Base-by-base conservation (phyloP, 2,888 invertebrate genomes). In the Spatulosminthurus flaviceps region DNA sequence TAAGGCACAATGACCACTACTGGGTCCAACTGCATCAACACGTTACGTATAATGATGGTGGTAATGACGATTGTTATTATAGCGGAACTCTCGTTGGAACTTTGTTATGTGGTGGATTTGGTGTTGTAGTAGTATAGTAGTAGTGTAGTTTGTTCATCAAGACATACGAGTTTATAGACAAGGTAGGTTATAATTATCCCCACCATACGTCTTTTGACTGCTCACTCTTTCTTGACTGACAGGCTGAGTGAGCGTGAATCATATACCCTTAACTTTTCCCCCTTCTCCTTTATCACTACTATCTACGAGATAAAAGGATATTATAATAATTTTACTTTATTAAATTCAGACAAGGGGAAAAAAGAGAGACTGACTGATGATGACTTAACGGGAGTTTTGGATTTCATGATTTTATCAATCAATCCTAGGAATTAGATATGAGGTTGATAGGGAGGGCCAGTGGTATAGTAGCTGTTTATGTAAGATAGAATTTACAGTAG, bases 1-100 rank as follows among this genome's bases (percentile, higher is more conserved):
- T 5, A 51, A 51, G 51, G 51, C 51, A 51, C 51, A 51, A 51
- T 51, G 51, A 51, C 51, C 51, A n/a, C 51, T n/a, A n/a, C n/a
- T 19, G 51, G 1, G 51, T n/a, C n/a, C 51, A 51, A 13, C 5
- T 13, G n/a, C 51, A 51, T 51, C 19, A 19, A 51, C 16, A 51
- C 51, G 51, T 11, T 41, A 9, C 41, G 13, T 51, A 51, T 51
- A 51, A n/a, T n/a, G 51, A 51, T n/a, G 51, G 51, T 51, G 51
- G 51, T 51, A 51, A 51, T 51, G 51, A 51, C 16, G 16, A 51
- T 51, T 51, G 16, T 51, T 51, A 51, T 16, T n/a, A 51, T 51
- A 51, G 51, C 51, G 51, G 51, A 51, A 51, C 51, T 51, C 51
- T 51, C 16, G 51, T 1, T 51, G 51, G 16, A 51, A 51, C 51